Evolutionary conservation across 2,797 vertebrate species (phyloP).

Genomic region (Intellagama lesueurii): DNA sequence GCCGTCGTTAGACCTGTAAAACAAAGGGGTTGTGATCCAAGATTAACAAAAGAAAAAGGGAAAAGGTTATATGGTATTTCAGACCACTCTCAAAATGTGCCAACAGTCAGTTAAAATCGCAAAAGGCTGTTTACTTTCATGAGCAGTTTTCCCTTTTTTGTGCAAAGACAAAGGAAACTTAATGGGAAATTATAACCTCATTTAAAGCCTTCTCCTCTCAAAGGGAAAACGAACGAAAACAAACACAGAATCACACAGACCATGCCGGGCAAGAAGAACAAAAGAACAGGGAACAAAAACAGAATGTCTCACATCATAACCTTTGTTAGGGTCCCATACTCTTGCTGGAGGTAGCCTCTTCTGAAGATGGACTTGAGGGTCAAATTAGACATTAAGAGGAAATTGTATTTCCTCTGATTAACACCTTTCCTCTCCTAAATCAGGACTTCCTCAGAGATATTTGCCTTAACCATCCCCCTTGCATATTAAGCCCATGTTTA

Average conservation of each 20-base stretch:
- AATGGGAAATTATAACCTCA: constrained; percentile 71
- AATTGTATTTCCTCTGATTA: too few relatives aligned
- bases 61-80: constrained; percentile 64
- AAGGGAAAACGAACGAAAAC: constrained; percentile 21
- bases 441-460: too few relatives aligned
- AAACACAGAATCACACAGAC: constrained; percentile 41
- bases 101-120: constrained; percentile 71
- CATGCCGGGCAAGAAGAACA: constrained; percentile 54
- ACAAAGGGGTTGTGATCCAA: constrained; percentile 64
- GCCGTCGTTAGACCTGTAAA: constrained; percentile 82
- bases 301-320: constrained; percentile 49
- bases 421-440: too few relatives aligned
- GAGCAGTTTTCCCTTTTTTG: constrained; percentile 64
- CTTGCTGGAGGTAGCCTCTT: neutral
- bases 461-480: too few relatives aligned
- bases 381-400: too few relatives aligned
- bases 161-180: constrained; percentile 66
- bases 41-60: constrained; percentile 29
- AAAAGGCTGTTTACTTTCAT: constrained; percentile 65
- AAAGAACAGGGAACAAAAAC: constrained; percentile 47
- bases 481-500: too few relatives aligned
- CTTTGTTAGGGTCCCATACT: neutral
- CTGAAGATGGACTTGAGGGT: neutral
- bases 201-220: constrained; percentile 61
- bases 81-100: constrained; percentile 58